Evolutionary conservation across 2,113 vertebrate genomes (phyloP), one percentile per base, ranked within the genome.

Genomic region (Gymnorhina tibicen): DNA sequence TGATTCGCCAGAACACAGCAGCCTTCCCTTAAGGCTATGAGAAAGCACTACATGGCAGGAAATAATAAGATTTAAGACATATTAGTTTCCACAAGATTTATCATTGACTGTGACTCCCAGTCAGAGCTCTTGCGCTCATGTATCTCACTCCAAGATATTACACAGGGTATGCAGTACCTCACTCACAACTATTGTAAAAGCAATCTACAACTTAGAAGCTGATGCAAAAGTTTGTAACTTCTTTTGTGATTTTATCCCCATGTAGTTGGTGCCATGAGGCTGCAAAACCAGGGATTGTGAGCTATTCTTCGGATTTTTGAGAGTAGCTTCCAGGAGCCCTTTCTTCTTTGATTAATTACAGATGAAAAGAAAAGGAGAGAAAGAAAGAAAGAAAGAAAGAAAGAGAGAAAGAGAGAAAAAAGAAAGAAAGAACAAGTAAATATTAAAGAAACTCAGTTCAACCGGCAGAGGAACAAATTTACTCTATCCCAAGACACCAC

Each of bases 321-420:
- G 22, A n/a, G 3, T 3, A 66, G 7, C 4, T 8, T 74, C 49
- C 32, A 87, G 7, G 1, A 50, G 3, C 2, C 4, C 17, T 37
- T 89, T 35, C 7, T 20, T 64, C 20, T 72, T 39, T 49, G 16
- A 53, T 49, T 66, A 80, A 77, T 4, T 50, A 9, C 27, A 32
- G 28, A 11, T 8, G 11, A 41, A 11, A 35, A 33, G 39, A 39
- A 39, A 39, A 39, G 39, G 39, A 39, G 39, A 39, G 39, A 8
- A 2, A 52, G 1, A 22, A 26, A n/a, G 13, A 56, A 11, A 27
- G 13, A 32, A 2, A 9, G 10, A 11, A 3, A 55, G 13, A 33
- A 2, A 73, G 11, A 35, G 1, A 46, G 19, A 11, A 0, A 37
- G 3, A 30, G 0, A 32, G 4, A 30, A 4, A 47, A 44, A 2